These are phyloP conservation scores for Uropetala carovei DNA, from an alignment of 2,888 invertebrate genomes.

Conservation along the genomic window DNA sequence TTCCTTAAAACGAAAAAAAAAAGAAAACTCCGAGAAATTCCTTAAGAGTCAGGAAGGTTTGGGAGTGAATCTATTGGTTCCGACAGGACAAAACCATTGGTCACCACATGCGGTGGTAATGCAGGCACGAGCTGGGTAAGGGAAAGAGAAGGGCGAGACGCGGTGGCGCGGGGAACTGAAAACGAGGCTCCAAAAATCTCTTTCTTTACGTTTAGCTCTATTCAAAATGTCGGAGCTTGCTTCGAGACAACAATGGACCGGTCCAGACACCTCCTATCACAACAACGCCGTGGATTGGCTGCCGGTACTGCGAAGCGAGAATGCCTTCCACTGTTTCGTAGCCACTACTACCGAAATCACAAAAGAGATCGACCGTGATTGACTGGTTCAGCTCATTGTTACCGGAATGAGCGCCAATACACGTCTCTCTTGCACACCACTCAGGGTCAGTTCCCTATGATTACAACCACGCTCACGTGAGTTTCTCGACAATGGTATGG, in stretches of 20 bases:
- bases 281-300: constrained; percentile 55
- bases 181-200: constrained; percentile 47
- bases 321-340: constrained; percentile 46
- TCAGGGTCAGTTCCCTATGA: not conserved
- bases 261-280: constrained; percentile 56
- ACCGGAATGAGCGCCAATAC: constrained; percentile 33
- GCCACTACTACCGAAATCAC: constrained; percentile 35
- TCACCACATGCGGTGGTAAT: constrained; percentile 41
- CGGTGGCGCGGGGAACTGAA: not conserved
- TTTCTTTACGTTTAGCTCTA: constrained; percentile 43
- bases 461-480: not conserved
- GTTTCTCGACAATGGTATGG: not conserved
- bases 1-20: too few species aligned
- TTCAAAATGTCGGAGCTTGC: constrained; percentile 56
- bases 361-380: constrained; percentile 51
- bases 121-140: constrained; percentile 28
- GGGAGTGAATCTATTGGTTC: constrained; percentile 40
- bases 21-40: not conserved
- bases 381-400: constrained; percentile 51
- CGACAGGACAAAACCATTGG: constrained; percentile 44
- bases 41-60: not conserved
- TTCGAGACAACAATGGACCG: constrained; percentile 25
- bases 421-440: constrained; percentile 13
- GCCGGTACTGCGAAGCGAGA: constrained; percentile 3
- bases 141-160: not conserved